Evolutionary conservation across 1,140 invertebrate species (phyloP), one percentile per base, ranked within the genome.

Genomic region (Drosophila repletoides): DNA sequence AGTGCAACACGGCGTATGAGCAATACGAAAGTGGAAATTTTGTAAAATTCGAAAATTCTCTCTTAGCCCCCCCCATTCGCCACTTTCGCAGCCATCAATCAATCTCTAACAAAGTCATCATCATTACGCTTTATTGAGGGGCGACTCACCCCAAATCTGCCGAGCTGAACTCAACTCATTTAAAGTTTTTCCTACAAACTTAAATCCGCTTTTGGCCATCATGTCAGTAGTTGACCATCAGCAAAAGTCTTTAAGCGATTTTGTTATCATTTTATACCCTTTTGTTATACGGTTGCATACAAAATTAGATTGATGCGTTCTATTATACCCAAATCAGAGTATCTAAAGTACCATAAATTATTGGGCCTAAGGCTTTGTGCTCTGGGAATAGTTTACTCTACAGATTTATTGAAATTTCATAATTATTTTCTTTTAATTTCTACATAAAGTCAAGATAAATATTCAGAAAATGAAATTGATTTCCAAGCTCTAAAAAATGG

Each of bases 81-180:
- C 45, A 12, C 10, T 29, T 22, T 56, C n/a, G 15, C n/a, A n/a
- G 38, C 65, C 34, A 79, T 83, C 79, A 72, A 84, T 84, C 79
- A 84, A 77, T 74, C 74, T 36, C 74, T 36, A 60, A 48, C 38
- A 36, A 72, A 79, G 53, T 68, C 66, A 84, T 79, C 80, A 84
- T 84, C 80, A 84, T 83, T 83, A 83, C 72, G 79, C 65, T 84
- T 59, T 74, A 74, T 71, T 72, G 36, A 12, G 46, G 26, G 22
- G 4, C 15, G 49, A 17, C 9, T n/a, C 31, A 34, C 36, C 48
- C 52, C 15, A 84, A 84, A 79, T 84, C 70, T 36, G 55, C 65
- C n/a, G n/a, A n/a, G n/a, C n/a, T n/a, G n/a, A 69, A 69, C 26
- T 60, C 76, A 80, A 84, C 80, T 84, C 80, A 84, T 84, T 84